Evolutionary conservation across 2,113 vertebrate species (phyloP).

Genomic region (Crotophaga sulcirostris): DNA sequence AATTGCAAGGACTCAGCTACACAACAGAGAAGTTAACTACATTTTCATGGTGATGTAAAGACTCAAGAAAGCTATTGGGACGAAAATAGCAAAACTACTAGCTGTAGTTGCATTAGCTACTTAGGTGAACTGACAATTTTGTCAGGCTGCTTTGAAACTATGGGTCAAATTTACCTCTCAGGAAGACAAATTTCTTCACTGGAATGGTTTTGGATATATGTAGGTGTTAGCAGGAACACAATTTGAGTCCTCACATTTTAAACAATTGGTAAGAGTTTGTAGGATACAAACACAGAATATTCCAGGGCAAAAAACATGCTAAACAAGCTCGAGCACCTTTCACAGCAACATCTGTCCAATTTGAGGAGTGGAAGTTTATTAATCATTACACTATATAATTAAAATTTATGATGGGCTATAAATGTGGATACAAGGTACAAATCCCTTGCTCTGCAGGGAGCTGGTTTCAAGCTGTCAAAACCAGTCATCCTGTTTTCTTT

Average conservation of each 20-base stretch:
- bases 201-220: not conserved
- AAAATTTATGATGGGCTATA: not conserved
- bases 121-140: not conserved
- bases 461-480: not conserved
- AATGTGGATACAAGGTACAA: not conserved
- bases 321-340: rapidly evolving
- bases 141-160: not conserved
- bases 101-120: not conserved
- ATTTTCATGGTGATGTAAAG: not conserved
- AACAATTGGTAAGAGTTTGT: not conserved
- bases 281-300: not conserved
- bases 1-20: not conserved
- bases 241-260: not conserved
- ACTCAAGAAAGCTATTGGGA: not conserved
- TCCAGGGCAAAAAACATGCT: not conserved
- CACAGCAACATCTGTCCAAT: not conserved
- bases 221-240: not conserved
- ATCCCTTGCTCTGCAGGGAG: not conserved
- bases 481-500: not conserved
- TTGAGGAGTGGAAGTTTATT: not conserved
- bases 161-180: not conserved
- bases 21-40: not conserved
- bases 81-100: not conserved
- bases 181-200: not conserved
- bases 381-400: not conserved